Conservation (phyloP, 2,888 invertebrate species). For the Campaea margaritaria region DNA sequence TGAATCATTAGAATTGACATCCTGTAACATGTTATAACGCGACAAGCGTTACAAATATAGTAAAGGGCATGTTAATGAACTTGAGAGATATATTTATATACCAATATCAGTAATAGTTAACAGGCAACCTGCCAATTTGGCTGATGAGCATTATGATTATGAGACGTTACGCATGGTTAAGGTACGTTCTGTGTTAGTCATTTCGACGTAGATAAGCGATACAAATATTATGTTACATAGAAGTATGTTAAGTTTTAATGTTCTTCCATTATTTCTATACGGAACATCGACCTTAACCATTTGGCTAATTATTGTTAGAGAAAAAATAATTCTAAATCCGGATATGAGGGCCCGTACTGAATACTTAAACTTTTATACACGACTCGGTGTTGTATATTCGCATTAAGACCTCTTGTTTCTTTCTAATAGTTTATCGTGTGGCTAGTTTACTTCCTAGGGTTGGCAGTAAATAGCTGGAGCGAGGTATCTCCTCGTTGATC, state of each 20-base stretch:
- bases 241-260: slow-evolving; percentile 69
- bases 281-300: slow-evolving; percentile 55
- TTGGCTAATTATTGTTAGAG: slow-evolving; percentile 40
- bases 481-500: slow-evolving; percentile 33
- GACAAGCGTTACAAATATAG: slow-evolving; percentile 4
- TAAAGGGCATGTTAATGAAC: slow-evolving; percentile 48
- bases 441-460: slow-evolving; percentile 35
- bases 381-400: slow-evolving; percentile 47
- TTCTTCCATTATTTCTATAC: slow-evolving; percentile 75
- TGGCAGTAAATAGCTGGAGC: slow-evolving; percentile 20
- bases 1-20: too few relatives aligned
- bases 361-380: slow-evolving; percentile 59
- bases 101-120: slow-evolving; percentile 47
- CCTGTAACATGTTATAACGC: too few relatives aligned
- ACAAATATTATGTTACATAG: slow-evolving; percentile 65
- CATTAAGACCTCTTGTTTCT: slow-evolving; percentile 57
- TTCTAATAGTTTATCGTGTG: slow-evolving; percentile 44
- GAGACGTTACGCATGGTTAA: slow-evolving; percentile 56
- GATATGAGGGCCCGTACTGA: slow-evolving; percentile 63
- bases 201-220: slow-evolving; percentile 55
- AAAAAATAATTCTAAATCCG: slow-evolving; percentile 43
- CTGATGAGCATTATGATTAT: slow-evolving; percentile 46
- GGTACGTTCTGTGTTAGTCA: slow-evolving; percentile 64
- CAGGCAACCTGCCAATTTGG: slow-evolving; percentile 65
- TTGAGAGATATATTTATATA: slow-evolving; percentile 47